Base-by-base conservation (phyloP, 2,797 vertebrate species). In the Miichthys miiuy region DNA sequence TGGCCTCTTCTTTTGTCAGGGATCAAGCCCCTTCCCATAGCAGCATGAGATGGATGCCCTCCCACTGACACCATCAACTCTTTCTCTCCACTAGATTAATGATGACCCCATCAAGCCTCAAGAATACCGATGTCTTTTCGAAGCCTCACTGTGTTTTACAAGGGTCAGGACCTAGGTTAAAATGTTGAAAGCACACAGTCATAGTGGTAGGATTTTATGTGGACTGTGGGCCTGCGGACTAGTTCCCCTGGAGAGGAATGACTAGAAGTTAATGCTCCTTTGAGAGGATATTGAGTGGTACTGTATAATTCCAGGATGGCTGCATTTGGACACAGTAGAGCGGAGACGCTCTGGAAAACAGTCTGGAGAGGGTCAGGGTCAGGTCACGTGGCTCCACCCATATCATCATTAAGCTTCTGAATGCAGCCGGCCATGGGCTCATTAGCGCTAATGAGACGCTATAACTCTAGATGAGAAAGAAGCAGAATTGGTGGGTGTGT, bases 391-490 rank as follows among this genome's bases (percentile, higher is more conserved):
- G 67, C 75, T 69, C 79, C 75, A 27, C 81, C 69, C 66, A 5
- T 30, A 21, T 65, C 67, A 80, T 90, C 83, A 84, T 92, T 88
- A 86, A 77, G 72, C 80, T 25, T 34, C 66, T 27, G 60, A 71
- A 30, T 55, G 73, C 72, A 79, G 72, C 73, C 64, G 17, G 16
- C 83, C 75, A 25, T 48, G 23, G 46, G 63, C 83, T 93, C 80
- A 48, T 92, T 92, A 93, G 78, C 21, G 1, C 87, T 92, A 92
- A 91, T 51, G 70, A 90, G 78, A 67, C 21, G 3, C 78, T 38
- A 79, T 87, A 79, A 79, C 61, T 92, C 72, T 78, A 55, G 75
- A 77, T 75, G 48, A 86, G 76, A 51, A 57, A 46, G 61, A 61
- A 41, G 57, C 34, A 27, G 44, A 55, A 27, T 38, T 23, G n/a